phyloP scores from a whole-genome alignment of 2,888 invertebrate species.

The Pharmacophagus antenor region DNA sequence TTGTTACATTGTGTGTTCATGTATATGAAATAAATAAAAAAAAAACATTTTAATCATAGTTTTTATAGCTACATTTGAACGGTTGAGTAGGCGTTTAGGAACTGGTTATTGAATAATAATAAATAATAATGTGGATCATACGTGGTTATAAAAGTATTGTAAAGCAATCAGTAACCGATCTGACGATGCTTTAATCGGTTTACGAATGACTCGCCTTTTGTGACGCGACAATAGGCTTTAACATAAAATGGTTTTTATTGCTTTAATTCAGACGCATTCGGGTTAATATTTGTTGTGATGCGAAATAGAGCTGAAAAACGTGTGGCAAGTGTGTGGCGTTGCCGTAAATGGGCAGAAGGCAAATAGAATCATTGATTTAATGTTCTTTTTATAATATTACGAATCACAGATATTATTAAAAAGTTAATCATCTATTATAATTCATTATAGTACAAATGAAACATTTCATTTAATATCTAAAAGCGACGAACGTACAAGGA shows the following conservation, averaged over 20 bases:
- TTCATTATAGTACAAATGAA: background rate
- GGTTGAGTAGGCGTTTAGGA: background rate
- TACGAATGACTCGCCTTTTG: constrained; percentile 3
- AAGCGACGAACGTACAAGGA: background rate
- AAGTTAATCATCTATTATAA: background rate
- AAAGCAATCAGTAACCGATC: background rate
- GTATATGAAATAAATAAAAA: too few species aligned
- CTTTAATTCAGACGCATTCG: background rate
- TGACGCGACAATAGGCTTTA: background rate
- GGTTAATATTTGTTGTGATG: background rate
- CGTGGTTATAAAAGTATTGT: background rate
- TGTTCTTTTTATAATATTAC: background rate
- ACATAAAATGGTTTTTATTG: background rate
- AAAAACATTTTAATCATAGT: background rate
- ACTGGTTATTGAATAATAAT: background rate
- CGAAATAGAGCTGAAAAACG: background rate
- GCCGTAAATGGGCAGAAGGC: background rate
- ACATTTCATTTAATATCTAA: too few species aligned
- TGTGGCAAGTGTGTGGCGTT: background rate
- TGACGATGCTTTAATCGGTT: background rate
- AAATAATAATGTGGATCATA: background rate
- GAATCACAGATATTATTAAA: background rate
- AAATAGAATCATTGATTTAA: too few species aligned
- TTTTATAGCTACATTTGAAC: background rate
- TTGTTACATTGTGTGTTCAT: too few species aligned